phyloP scores from a whole-genome alignment of 2,113 vertebrate genomes.

The Strigops habroptila region DNA sequence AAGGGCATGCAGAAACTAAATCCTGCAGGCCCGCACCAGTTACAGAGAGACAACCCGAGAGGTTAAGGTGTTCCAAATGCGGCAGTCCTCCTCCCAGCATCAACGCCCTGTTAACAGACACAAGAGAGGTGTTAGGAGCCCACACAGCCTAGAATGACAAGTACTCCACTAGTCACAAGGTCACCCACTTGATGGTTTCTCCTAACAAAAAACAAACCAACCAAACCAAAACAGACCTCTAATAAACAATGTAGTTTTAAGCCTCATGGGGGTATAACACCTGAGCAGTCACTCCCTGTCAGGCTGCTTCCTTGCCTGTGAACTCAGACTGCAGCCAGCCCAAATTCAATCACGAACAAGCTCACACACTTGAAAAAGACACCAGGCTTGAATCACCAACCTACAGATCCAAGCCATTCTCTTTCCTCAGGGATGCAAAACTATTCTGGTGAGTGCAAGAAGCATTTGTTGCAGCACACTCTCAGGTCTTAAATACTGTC shows the following conservation, averaged over 20 bases:
- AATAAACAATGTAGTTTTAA: rapidly evolving
- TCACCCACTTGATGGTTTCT: not conserved
- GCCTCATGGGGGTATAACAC: not conserved
- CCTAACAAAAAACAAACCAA: not conserved
- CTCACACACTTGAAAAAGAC: not conserved
- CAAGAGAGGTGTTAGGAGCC: not conserved
- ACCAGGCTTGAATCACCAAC: not conserved
- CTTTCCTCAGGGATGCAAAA: not conserved
- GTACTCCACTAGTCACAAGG: rapidly evolving
- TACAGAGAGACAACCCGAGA: constrained; percentile 93
- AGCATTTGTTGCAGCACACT: not conserved
- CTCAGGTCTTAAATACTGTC: not conserved
- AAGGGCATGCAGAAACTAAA: constrained; percentile 89
- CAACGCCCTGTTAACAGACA: constrained; percentile 81
- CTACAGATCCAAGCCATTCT: not conserved
- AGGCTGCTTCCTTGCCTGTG: rapidly evolving
- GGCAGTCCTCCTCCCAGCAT: constrained; percentile 92
- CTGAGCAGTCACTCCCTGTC: not conserved
- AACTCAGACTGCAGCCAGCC: not conserved
- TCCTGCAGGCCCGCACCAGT: constrained; percentile 93
- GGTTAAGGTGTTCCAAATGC: constrained; percentile 90
- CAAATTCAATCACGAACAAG: not conserved
- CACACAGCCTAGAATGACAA: rapidly evolving
- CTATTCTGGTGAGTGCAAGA: not conserved
- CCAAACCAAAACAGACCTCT: not conserved